phyloP scores from a whole-genome alignment of 2,113 vertebrate species.

The Etheostoma cragini region DNA sequence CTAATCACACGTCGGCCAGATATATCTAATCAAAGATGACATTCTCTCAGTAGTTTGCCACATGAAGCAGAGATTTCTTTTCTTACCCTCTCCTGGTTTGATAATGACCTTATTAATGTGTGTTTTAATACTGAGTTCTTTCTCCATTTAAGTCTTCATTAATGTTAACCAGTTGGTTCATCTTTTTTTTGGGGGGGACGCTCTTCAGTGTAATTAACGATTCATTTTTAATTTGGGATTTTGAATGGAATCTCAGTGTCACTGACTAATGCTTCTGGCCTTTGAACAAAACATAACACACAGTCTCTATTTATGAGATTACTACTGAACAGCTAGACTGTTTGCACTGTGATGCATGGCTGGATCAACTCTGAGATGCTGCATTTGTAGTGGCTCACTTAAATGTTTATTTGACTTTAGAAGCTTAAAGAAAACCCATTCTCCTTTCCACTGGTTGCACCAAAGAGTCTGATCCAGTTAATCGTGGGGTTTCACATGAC shows the following conservation, averaged over 20 bases:
- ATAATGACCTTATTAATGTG: constrained; percentile 76
- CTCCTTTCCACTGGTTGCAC: background rate
- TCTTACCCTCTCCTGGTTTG: constrained; percentile 63
- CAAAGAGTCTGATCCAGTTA: background rate
- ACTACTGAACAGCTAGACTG: background rate
- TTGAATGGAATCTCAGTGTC: constrained; percentile 42
- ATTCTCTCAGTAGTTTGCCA: constrained; percentile 50
- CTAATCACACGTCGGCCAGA: constrained; percentile 15
- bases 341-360: background rate
- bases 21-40: constrained; percentile 49
- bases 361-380: constrained; percentile 2
- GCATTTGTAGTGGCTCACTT: background rate
- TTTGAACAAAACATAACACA: constrained; percentile 30
- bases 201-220: constrained; percentile 64
- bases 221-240: constrained; percentile 58
- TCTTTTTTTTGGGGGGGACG: constrained; percentile 64
- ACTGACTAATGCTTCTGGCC: constrained; percentile 5
- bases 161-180: constrained; percentile 60
- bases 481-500: background rate
- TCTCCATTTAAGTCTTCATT: constrained; percentile 64
- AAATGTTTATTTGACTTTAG: background rate
- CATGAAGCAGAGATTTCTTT: constrained; percentile 73
- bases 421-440: background rate
- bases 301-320: background rate
- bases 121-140: constrained; percentile 43